phyloP scores from a whole-genome alignment of 2,888 invertebrate genomes.

The Trimorus sp. region DNA sequence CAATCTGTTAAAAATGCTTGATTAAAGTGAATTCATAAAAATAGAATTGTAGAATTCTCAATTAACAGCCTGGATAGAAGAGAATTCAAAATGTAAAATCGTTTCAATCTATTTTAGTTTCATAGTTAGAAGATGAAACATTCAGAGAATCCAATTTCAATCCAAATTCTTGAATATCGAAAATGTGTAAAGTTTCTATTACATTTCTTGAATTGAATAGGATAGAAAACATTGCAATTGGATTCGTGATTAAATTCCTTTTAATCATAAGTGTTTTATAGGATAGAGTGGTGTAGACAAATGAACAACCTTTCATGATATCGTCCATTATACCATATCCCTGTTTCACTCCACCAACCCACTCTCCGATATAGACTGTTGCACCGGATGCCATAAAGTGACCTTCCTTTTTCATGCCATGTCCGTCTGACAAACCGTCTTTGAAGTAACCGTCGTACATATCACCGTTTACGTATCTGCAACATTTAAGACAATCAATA shows the following conservation, averaged over 20 bases:
- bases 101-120: neutral
- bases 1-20: too few relatives aligned
- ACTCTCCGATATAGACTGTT: constrained; percentile 94
- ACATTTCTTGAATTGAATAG: too few relatives aligned
- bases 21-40: too few relatives aligned
- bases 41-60: too few relatives aligned
- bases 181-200: too few relatives aligned
- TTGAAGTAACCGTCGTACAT: constrained; percentile 94
- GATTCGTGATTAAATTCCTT: too few relatives aligned
- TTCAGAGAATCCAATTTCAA: neutral
- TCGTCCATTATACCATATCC: constrained; percentile 96
- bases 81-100: neutral
- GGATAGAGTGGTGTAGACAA: too few relatives aligned
- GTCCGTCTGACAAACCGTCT: constrained; percentile 92
- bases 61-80: too few relatives aligned
- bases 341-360: constrained; percentile 88
- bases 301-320: constrained; percentile 85
- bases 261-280: too few relatives aligned
- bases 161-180: too few relatives aligned
- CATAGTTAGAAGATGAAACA: neutral
- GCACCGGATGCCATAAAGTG: constrained; percentile 89
- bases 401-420: constrained; percentile 91
- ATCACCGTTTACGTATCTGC: constrained; percentile 88
- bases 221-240: too few relatives aligned
- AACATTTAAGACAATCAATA: constrained; percentile 1